phyloP scores from a whole-genome alignment of 2,888 invertebrate genomes.

The Pollenia amentaria region DNA sequence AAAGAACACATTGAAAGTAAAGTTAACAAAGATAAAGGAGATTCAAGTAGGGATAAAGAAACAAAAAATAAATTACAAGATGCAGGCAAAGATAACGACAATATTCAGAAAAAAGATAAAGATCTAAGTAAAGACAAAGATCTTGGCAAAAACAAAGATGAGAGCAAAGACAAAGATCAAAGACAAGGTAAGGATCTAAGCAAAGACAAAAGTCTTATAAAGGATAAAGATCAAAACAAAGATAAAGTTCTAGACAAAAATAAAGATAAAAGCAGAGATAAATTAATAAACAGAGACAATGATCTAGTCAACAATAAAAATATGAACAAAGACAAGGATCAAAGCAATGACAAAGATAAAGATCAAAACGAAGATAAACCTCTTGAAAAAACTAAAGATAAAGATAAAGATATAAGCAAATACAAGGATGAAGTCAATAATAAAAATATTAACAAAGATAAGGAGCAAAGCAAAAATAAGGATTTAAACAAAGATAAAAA shows the following conservation, averaged over 20 bases:
- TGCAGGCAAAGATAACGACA: neutral
- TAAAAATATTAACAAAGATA: neutral
- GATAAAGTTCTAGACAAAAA: neutral
- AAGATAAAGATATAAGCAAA: too few relatives aligned
- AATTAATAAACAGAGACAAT: slow-evolving; percentile 25
- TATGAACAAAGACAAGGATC: slow-evolving; percentile 12
- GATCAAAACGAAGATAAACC: slow-evolving; percentile 25
- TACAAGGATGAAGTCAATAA: too few relatives aligned
- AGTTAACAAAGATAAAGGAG: neutral
- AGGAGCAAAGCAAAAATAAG: neutral
- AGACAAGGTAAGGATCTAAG: neutral
- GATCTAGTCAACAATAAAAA: neutral
- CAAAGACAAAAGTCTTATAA: neutral
- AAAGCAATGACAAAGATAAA: slow-evolving; percentile 2
- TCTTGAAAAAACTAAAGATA: too few relatives aligned
- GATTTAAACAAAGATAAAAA: neutral
- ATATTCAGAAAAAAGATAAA: neutral
- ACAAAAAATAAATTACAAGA: neutral
- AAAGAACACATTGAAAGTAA: neutral
- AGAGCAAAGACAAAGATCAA: neutral
- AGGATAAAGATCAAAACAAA: neutral
- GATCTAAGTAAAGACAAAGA: neutral
- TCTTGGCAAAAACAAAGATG: neutral
- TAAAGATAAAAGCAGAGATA: neutral
- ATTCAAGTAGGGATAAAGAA: neutral